Evolutionary conservation across 1,140 invertebrate species (phyloP), one percentile per base, ranked within the genome.

Genomic region (Sesamia nonagrioides): DNA sequence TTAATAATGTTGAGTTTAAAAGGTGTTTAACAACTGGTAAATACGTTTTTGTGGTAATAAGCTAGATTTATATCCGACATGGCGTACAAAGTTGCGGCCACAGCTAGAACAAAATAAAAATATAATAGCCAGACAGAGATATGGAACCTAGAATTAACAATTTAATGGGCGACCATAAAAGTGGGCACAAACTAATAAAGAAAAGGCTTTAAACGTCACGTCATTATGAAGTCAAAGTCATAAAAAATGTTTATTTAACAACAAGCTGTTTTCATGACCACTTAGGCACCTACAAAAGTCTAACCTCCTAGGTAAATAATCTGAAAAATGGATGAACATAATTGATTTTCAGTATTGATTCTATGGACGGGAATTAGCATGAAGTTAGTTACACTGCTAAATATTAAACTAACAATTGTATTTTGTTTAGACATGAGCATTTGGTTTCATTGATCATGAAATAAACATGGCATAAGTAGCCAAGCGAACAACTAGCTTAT

Each of bases 161-260:
- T 50, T 50, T 50, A n/a, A 50, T 50, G 45, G 15, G 13, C 15
- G 3, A 50, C 5, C 45, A 50, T 50, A 50, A 50, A 50, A 50
- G 15, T 50, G 15, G 45, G 13, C 3, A 50, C 45, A 15, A 15
- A 50, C 11, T 50, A 50, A 50, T 15, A 50, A 50, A 50, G 45
- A 50, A 50, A 50, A 50, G 2, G 4, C 13, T 50, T 50, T 15
- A n/a, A 50, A n/a, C 45, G 45, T 13, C 45, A 50, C 45, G 45
- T 50, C 45, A 50, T 50, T 50, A 50, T n/a, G 15, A 50, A 50
- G 13, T 50, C 45, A n/a, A 50, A 50, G 45, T 50, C n/a, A 50
- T 50, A 50, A 50, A 45, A 50, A 50, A 50, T 50, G 45, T 50
- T 50, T 50, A 50, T 50, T 50, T 50, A n/a, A 50, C 45, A 50